Conservation (phyloP, 2,888 invertebrate species). For the Lymantria monacha region DNA sequence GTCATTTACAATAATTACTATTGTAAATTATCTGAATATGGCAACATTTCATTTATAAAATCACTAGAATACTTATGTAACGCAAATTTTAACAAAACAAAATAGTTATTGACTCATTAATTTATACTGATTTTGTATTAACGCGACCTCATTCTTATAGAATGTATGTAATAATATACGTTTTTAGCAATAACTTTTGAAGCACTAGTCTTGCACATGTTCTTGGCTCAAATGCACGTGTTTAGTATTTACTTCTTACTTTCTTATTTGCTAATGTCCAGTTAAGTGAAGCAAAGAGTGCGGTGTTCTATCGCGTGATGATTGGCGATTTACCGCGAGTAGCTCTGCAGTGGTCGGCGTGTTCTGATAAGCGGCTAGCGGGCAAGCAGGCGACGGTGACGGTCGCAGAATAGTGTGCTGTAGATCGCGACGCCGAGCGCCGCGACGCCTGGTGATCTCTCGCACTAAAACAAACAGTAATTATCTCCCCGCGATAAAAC, state of each 20-base stretch:
- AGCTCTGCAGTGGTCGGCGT: conserved; percentile 6
- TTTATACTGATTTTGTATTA: not conserved
- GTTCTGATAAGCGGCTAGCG: conserved; percentile 28
- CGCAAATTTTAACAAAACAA: not conserved
- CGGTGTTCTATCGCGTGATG: conserved; percentile 7
- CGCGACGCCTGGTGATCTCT: conserved; percentile 42
- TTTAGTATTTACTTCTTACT: conserved; percentile 11
- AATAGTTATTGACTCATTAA: not conserved
- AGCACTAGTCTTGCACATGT: no score
- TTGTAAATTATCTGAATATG: not conserved
- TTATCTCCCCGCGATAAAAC: conserved; percentile 74
- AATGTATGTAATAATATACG: not conserved
- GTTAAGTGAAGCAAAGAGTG: conserved; percentile 17
- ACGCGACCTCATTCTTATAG: not conserved
- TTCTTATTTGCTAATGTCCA: conserved; percentile 25
- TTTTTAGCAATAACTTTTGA: not conserved
- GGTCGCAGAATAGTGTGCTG: conserved; percentile 49
- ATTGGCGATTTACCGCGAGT: not conserved
- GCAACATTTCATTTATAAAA: not conserved
- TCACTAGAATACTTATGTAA: not conserved
- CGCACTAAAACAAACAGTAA: conserved; percentile 66
- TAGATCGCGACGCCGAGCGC: conserved; percentile 60
- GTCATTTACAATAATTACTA: no score
- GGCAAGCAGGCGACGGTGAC: conserved; percentile 21
- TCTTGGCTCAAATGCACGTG: no score